Evolutionary conservation across 2,888 invertebrate species (phyloP), one percentile per base, ranked within the genome.

Genomic region (Ochlodes sylvanus): DNA sequence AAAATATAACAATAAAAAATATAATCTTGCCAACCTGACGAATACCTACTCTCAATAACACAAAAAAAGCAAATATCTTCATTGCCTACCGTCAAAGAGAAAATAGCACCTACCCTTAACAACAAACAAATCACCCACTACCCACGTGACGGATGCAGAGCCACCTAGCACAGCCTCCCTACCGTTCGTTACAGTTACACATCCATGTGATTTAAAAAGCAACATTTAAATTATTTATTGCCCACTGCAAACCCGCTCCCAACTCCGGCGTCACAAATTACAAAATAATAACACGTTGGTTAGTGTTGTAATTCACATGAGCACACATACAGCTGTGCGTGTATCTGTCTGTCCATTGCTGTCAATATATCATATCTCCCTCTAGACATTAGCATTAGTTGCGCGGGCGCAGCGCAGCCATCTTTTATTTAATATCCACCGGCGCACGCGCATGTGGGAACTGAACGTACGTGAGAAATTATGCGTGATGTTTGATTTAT

Each of bases 301-400:
- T 79, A 79, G 76, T 70, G 75, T 77, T 70, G 75, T 77, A 79
- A 80, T 75, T 80, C 80, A 80, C 71, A 70, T 70, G 70, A 70
- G 71, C 73, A 76, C 74, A 79, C 82, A 78, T 76, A 77, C 77
- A 72, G 70, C 57, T 57, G 69, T 68, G 71, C 73, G 74, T 75
- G 82, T 83, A 78, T 79, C 81, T 83, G 85, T 85, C 82, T 76
- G 84, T 87, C 84, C 76, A 73, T 73, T 76, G 79, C 82, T 85
- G 88, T 87, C 89, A 83, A 90, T 90, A 89, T 90, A 90, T 90
- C 89, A 90, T 89, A 85, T 80, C 78, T 76, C 76, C 73, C 77
- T 77, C 79, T 80, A 79, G 86, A 83, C 85, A 86, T 89, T 87
- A 86, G 88, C 88, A 89, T 88, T 84, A 82, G 84, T 78, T 80